Conservation (phyloP, 2,113 vertebrate genomes). For the Oreotrochilus melanogaster region DNA sequence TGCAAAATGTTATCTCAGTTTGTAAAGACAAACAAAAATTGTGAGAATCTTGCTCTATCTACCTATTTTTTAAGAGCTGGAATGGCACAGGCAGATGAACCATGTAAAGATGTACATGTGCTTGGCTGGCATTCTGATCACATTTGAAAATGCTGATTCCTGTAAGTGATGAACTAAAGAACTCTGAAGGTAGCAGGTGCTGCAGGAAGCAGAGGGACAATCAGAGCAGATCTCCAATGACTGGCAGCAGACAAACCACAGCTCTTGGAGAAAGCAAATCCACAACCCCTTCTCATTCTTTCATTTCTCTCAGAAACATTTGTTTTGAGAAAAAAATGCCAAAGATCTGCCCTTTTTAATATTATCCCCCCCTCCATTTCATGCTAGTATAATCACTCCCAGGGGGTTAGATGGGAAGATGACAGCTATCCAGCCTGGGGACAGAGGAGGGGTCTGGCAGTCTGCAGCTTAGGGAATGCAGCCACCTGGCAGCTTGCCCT, state of each 20-base stretch:
- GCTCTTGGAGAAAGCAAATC: background rate
- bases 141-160: background rate
- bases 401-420: background rate
- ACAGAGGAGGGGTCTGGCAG: background rate
- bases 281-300: background rate
- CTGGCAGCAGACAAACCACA: background rate
- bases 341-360: background rate
- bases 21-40: background rate
- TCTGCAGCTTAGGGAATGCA: background rate
- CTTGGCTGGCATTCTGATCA: background rate
- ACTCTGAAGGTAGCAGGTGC: background rate
- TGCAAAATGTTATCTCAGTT: background rate
- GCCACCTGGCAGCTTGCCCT: constrained; percentile 28
- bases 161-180: background rate
- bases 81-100: background rate
- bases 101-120: background rate
- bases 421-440: background rate
- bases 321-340: background rate
- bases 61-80: background rate
- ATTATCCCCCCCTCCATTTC: background rate
- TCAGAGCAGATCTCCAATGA: background rate
- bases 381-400: constrained; percentile 1
- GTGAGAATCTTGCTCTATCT: background rate
- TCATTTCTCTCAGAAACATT: background rate
- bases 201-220: background rate